These are phyloP conservation scores for Liparis tanakae DNA, from an alignment of 2,797 vertebrate species.

Conservation along the genomic window DNA sequence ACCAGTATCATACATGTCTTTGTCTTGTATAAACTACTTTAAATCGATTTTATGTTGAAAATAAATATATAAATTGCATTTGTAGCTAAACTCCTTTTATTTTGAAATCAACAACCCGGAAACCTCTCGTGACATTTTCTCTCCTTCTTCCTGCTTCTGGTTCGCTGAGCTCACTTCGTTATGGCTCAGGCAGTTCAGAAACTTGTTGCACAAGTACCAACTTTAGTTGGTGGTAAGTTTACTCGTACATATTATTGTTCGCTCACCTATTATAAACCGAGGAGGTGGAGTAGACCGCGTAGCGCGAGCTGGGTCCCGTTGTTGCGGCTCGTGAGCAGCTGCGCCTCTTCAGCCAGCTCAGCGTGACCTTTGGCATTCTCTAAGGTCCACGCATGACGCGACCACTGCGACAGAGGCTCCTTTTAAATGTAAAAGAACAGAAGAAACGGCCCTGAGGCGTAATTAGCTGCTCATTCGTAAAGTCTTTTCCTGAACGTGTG, in stretches of 20 bases:
- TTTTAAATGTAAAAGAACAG: too few species aligned
- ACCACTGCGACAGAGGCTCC: background rate
- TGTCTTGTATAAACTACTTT: background rate
- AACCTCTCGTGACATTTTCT: background rate
- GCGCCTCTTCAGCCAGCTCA: background rate
- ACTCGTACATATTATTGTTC: background rate
- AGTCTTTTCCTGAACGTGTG: background rate
- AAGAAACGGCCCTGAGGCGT: too few species aligned
- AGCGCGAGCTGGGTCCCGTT: accelerated
- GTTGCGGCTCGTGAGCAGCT: background rate
- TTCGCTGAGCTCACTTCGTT: background rate
- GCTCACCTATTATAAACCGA: background rate
- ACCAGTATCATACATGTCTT: background rate
- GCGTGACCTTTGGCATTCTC: constrained; percentile 42
- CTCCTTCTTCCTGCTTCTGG: background rate
- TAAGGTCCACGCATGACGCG: background rate
- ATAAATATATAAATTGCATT: accelerated
- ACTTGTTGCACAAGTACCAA: constrained; percentile 83
- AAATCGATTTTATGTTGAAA: constrained; percentile 25
- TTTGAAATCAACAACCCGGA: constrained; percentile 58
- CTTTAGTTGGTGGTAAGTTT: constrained; percentile 84
- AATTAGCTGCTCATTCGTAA: too few species aligned
- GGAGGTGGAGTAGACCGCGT: background rate
- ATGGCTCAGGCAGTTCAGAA: constrained; percentile 88
- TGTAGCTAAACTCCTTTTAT: constrained; percentile 4